Percentiles rank a stretch among this genome's conserved stretches.
These are phyloP conservation scores for Pantelozetes paolii DNA, from an alignment of 2,888 invertebrate genomes.

Conservation along the genomic window DNA sequence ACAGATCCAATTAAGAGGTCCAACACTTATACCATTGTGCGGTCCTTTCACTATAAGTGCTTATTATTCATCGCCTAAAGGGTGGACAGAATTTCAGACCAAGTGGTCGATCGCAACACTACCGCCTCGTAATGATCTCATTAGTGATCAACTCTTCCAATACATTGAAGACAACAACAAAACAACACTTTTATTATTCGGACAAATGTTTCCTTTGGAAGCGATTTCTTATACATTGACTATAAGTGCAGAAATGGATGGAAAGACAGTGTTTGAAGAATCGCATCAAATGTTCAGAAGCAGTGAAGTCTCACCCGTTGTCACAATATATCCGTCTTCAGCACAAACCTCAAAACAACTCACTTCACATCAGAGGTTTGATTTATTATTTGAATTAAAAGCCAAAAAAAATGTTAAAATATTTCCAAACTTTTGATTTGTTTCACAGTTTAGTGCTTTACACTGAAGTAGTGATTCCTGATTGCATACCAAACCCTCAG, in stretches of 20 bases:
- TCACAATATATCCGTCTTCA: not conserved
- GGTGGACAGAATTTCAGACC: not conserved
- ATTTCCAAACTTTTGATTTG: too few relatives aligned
- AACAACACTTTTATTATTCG: not conserved
- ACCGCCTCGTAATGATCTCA: constrained; percentile 2
- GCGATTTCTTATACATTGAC: not conserved
- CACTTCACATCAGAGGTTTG: not conserved
- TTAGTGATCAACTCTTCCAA: constrained; percentile 3
- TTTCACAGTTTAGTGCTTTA: not conserved
- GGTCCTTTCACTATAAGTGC: not conserved
- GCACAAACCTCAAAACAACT: not conserved
- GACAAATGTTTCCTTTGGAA: not conserved
- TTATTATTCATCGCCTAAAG: not conserved
- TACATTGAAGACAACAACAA: not conserved
- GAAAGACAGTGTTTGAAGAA: not conserved
- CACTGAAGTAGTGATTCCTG: constrained; percentile 3
- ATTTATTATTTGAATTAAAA: too few relatives aligned
- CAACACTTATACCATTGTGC: not conserved
- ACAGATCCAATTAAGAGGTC: not conserved
- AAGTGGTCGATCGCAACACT: constrained; percentile 11
- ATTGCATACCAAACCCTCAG: not conserved
- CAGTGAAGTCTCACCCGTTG: not conserved
- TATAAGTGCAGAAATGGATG: not conserved
- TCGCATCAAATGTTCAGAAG: not conserved
- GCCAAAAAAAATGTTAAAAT: too few relatives aligned